Conservation (phyloP, 1,140 invertebrate species). For the Bombus picipes region DNA sequence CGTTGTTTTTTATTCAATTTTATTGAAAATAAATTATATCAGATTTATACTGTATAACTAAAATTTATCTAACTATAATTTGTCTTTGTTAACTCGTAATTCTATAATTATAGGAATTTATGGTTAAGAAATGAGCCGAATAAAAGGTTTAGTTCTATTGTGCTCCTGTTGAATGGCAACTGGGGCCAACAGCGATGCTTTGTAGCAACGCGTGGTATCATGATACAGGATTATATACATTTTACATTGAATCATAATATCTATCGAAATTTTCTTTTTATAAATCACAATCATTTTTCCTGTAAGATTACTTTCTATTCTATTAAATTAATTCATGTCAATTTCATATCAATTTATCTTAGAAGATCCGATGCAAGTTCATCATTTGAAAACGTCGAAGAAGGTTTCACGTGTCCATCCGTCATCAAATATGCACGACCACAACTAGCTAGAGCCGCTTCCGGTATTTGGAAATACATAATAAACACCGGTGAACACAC, state of each 20-base stretch:
- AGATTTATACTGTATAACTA: too few relatives aligned
- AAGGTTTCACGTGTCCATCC: slow-evolving; percentile 91
- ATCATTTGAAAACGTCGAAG: slow-evolving; percentile 82
- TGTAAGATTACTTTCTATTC: neutral
- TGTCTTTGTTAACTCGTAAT: too few relatives aligned
- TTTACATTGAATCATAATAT: neutral
- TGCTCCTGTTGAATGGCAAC: neutral
- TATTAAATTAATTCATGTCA: neutral
- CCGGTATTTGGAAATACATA: slow-evolving; percentile 93
- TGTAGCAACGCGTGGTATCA: too few relatives aligned
- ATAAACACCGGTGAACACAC: slow-evolving; percentile 94
- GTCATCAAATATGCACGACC: slow-evolving; percentile 92
- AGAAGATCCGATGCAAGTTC: slow-evolving; percentile 83
- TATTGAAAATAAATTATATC: too few relatives aligned
- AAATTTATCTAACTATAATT: too few relatives aligned
- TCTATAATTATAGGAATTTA: too few relatives aligned
- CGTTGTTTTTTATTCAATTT: too few relatives aligned
- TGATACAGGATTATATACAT: neutral
- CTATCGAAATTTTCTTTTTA: neutral
- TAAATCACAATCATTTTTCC: neutral
- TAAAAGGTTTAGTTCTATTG: neutral
- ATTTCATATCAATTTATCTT: slow-evolving; percentile 55
- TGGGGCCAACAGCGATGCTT: neutral
- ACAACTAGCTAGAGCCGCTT: slow-evolving; percentile 90
- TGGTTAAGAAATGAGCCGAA: neutral